Base-by-base conservation (phyloP, 2,113 vertebrate genomes). In the Tetraodon nigroviridis region DNA sequence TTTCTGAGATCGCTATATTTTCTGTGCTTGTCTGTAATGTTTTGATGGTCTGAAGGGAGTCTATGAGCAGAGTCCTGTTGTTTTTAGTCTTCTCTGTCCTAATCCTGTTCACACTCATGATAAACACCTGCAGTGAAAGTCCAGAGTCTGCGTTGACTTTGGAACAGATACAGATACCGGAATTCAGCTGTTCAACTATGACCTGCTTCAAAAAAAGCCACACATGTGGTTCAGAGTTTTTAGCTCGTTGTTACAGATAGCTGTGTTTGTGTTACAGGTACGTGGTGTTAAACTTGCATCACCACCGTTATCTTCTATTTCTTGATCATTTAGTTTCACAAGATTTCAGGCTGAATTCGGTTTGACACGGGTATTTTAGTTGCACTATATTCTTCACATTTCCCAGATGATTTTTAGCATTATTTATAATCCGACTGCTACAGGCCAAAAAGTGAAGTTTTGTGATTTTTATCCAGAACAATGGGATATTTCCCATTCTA, bases 121-220 rank as follows among this genome's bases (percentile, higher is more conserved):
- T 50, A 10, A 65, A 46, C 21, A 4, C 8, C 2, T 5, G 5
- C 37, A 15, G 4, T 51, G 10, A 66, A 69, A 61, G 77, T 80
- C 63, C 75, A 75, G 22, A 76, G 67, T 80, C 66, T 79, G 68
- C 66, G 21, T 1, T 17, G 51, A 69, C 44, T 12, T 41, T 15
- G 55, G 66, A 66, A 64, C 20, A 7, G 53, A 66, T 40, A 47
- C 61, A 76, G 60, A 79, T 70, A 69, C 37, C 69, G 73, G 58
- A 76, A 69, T 42, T 57, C 64, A 69, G 51, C 73, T 59, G 58
- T 58, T 75, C 51, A 66, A 46, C 58, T 69, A 19, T 77, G 55
- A 69, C 70, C 55, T 57, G 61, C 57, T 74, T 55, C 58, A 64
- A 58, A 75, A 46, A 66, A 37, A 0, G 53, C 69, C 61, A 64